Base-by-base conservation (phyloP, 2,888 invertebrate species). In the Lasioglossum vierecki region DNA sequence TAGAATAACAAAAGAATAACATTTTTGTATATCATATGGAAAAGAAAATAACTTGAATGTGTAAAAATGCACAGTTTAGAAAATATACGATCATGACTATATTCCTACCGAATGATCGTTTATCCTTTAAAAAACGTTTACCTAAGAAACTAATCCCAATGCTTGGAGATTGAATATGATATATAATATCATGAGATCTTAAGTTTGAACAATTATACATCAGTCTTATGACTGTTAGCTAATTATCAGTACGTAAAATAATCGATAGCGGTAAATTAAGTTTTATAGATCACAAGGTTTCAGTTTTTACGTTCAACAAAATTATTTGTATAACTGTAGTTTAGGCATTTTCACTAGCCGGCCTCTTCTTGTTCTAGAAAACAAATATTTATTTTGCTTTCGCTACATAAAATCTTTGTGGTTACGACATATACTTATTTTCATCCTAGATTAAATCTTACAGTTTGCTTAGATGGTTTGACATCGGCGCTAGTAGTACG, bases 401-500 rank as follows among this genome's bases (percentile, higher is more conserved):
- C 75, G 72, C 49, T 57, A 11, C 2, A 71, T 71, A 57, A 4
- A 49, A 30, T 4, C 0, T 44, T n/a, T 15, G 22, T 3, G 30
- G 46, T 63, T 70, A 30, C n/a, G 13, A 9, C 49, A 22, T 13
- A 22, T 18, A 5, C 15, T 66, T 18, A 53, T 49, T 68, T 6
- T 6, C 1, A 8, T 53, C 39, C 60, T 13, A 18, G 53, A 68
- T 6, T 66, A 79, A 82, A 87, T 88, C 89, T 92, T 92, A 94
- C 94, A 84, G 89, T 93, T 91, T 94, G 94, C 87, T 94, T 94
- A 18, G 92, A 91, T 53, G 93, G 88, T 84, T 94, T 96, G 1
- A 96, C 93, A 85, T 97, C 97, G 75, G 96, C 93, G 88, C 95
- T 95, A 78, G 96, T 94, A 68, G 95, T 94, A 85, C 96, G 95